Conservation (phyloP, 1,140 invertebrate species). For the Anagrus nilaparvatae region DNA sequence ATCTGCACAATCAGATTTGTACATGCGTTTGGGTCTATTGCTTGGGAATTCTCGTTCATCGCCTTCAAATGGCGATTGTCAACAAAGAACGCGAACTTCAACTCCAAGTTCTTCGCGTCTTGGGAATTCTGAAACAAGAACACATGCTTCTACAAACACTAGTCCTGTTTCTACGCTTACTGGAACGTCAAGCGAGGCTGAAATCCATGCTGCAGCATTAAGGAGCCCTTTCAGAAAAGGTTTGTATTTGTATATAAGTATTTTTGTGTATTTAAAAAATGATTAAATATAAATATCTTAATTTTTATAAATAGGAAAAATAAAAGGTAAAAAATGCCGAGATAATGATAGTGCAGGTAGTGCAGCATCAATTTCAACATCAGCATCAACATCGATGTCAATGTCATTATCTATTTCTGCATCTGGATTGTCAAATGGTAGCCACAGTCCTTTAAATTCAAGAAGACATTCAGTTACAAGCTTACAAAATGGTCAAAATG, state of each 20-base stretch:
- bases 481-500: constrained; percentile 49
- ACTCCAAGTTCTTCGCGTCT: constrained; percentile 41
- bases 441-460: constrained; percentile 64
- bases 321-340: constrained; percentile 27
- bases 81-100: constrained; percentile 8
- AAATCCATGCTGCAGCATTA: constrained; percentile 39
- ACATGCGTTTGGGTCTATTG: constrained; percentile 74
- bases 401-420: constrained; percentile 66
- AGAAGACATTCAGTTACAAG: constrained; percentile 72
- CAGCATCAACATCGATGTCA: constrained; percentile 69
- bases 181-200: constrained; percentile 59
- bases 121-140: constrained; percentile 68
- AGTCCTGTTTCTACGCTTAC: constrained; percentile 82
- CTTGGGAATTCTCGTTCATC: constrained; percentile 55
- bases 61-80: not conserved
- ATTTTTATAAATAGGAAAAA: constrained; percentile 35
- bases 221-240: constrained; percentile 46
- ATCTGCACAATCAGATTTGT: constrained; percentile 61
- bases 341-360: constrained; percentile 44
- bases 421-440: constrained; percentile 65
- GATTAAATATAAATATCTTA: not conserved
- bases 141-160: constrained; percentile 64
- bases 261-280: too few relatives aligned
- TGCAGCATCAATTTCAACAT: constrained; percentile 50
- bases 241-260: too few relatives aligned